Evolutionary conservation across 2,113 vertebrate genomes (phyloP).

Genomic region (Nymphicus hollandicus): DNA sequence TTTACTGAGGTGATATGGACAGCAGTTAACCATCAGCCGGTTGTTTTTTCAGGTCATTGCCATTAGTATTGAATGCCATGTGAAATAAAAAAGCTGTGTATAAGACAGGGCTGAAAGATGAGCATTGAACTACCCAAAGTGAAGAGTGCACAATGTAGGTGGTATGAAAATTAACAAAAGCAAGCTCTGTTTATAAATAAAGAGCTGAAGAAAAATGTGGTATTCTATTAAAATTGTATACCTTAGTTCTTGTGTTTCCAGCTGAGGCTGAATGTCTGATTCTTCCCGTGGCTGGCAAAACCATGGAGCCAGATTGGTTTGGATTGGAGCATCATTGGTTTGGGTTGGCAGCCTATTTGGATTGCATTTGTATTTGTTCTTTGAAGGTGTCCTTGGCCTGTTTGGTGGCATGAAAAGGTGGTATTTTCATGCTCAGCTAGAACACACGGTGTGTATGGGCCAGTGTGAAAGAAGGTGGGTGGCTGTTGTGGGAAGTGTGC

Average conservation of each 20-base stretch:
- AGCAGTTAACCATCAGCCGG: neutral
- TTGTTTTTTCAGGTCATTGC: neutral
- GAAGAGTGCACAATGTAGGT: neutral
- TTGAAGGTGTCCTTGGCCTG: neutral
- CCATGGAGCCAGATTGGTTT: neutral
- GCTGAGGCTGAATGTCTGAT: accelerated
- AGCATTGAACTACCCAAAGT: neutral
- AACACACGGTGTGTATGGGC: accelerated
- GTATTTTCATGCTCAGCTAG: neutral
- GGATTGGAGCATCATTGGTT: neutral
- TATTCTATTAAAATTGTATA: neutral
- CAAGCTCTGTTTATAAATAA: neutral
- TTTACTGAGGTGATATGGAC: neutral
- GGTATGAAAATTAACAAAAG: neutral
- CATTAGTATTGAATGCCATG: neutral
- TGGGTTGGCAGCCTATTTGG: neutral
- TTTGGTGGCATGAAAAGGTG: neutral
- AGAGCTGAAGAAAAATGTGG: neutral
- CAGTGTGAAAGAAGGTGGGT: neutral
- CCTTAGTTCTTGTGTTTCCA: neutral
- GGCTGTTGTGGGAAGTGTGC: neutral
- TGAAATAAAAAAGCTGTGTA: conserved; percentile 19
- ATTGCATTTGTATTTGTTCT: neutral
- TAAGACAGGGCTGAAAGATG: neutral
- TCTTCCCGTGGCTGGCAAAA: neutral